Conservation (phyloP, 1,140 invertebrate genomes). For the Ips typographus region DNA sequence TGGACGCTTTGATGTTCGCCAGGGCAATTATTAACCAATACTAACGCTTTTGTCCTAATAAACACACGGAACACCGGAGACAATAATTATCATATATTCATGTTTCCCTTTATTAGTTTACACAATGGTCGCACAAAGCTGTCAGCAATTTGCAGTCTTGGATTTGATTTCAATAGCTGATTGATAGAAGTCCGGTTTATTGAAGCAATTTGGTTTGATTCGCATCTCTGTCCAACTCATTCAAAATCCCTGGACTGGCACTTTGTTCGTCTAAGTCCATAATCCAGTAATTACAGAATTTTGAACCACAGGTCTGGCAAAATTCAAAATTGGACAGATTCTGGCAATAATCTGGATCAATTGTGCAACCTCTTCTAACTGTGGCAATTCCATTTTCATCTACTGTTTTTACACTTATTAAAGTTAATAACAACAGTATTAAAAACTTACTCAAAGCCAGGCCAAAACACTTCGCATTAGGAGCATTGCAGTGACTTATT, state of each 20-base stretch:
- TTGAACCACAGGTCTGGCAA: conserved; percentile 13
- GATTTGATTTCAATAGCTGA: neutral
- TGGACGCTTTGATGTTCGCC: neutral
- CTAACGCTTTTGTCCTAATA: neutral
- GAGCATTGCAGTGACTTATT: conserved; percentile 1
- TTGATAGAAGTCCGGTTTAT: neutral
- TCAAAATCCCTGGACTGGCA: neutral
- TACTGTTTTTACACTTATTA: neutral
- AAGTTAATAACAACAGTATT: no score
- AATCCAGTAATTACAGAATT: conserved; percentile 15
- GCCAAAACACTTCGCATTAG: conserved; percentile 11
- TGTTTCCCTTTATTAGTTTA: neutral
- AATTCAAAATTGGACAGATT: neutral
- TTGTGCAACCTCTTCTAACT: conserved; percentile 8
- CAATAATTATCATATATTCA: neutral
- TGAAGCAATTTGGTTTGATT: neutral
- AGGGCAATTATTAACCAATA: neutral
- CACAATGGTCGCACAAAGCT: neutral
- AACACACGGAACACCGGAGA: neutral
- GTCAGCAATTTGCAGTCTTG: neutral
- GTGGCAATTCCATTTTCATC: neutral
- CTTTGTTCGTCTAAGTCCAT: neutral
- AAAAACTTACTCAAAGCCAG: conserved; percentile 9
- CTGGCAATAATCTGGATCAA: neutral
- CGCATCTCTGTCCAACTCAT: neutral